Evolutionary conservation across 2,113 vertebrate species (phyloP).

Genomic region (Salvelinus sp.): DNA sequence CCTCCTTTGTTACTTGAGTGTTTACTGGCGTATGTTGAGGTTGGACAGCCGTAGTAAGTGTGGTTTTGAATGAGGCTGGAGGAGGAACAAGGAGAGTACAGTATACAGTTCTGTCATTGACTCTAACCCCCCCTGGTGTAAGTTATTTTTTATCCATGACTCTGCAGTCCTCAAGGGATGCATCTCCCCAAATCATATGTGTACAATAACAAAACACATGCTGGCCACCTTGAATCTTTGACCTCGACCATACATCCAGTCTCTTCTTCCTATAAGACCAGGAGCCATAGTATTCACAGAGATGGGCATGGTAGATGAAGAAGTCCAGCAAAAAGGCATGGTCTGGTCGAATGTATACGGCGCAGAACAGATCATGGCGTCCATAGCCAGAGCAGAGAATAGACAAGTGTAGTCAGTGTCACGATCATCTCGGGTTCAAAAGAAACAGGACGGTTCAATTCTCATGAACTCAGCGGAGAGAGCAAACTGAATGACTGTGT

Average conservation of each 20-base stretch:
- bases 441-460: background rate
- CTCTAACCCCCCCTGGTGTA: background rate
- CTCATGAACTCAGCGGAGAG: background rate
- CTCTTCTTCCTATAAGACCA: too few species aligned
- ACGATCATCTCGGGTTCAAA: background rate
- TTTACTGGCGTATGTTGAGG: too few species aligned
- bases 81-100: background rate
- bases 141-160: background rate
- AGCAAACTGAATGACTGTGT: too few species aligned
- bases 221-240: background rate
- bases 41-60: background rate
- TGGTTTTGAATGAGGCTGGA: background rate
- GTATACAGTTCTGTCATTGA: background rate
- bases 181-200: background rate
- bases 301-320: conserved; percentile 11
- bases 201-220: too few species aligned
- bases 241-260: background rate
- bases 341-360: background rate
- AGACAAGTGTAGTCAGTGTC: background rate
- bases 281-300: background rate
- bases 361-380: conserved; percentile 21
- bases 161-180: background rate
- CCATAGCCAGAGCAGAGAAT: conserved; percentile 1
- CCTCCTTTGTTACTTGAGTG: too few species aligned
- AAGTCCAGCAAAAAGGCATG: conserved; percentile 12